Evolutionary conservation across 2,113 vertebrate species (phyloP), one percentile per base, ranked within the genome.

Genomic region (Gracilinanus agilis): DNA sequence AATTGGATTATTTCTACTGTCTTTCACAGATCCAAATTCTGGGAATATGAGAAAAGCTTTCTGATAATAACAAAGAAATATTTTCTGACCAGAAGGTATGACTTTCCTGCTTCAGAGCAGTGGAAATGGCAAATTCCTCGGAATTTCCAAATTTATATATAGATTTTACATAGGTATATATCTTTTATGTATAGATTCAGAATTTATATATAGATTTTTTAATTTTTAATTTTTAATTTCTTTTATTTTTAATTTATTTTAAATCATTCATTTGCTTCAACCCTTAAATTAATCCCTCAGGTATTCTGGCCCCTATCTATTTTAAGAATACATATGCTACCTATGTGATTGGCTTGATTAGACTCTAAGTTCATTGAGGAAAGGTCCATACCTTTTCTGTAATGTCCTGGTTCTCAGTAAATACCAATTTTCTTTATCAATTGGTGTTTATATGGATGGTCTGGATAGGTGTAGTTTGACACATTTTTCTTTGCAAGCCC

Each of bases 321-420:
- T 88, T 44, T n/a, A 91, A 6, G 58, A 94, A 91, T 44, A 90
- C 6, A 55, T 44, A 56, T 19, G 19, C 40, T 93, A 95, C 55
- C 90, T 92, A 93, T 40, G 12, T 75, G 67, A 75, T 83, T 61
- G 58, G 58, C 11, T 83, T 83, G 34, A 34, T 90, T 8, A 54
- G 34, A 53, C 53, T 90, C 9, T 27, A 3, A 97, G 3, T 55
- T 96, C 91, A 34, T 27, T 95, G 93, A 90, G 91, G 95, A 95
- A 93, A n/a, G 44, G 23, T 2, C 83, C 23, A 44, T 83, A 49
- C 16, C 90, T 88, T 53, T 56, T 55, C 19, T 88, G 40, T 54
- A 67, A 49, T 53, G 6, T 94, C 90, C 6, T 94, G 53, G 54
- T 93, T 88, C 24, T 34, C 44, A 90, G n/a, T 88, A 96, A 83